Evolutionary conservation across 92 coral and sea anemone species (phyloP), one percentile per base, ranked within the genome.

Genomic region (Chrysogorgia sp.): DNA sequence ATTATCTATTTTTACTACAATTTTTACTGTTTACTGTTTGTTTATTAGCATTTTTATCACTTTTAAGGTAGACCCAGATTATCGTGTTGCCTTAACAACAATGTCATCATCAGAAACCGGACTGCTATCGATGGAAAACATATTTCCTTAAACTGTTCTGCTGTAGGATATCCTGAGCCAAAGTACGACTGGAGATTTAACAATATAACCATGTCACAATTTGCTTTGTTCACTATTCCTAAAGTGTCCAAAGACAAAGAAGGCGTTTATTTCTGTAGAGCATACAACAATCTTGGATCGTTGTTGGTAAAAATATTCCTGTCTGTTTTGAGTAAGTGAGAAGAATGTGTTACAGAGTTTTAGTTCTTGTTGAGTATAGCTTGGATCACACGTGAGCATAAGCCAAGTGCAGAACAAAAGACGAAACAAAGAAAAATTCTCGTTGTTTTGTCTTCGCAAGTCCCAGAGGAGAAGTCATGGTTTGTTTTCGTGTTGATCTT

Each of bases 181-280:
- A 28, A 34, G 13, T 72, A 72, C 32, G 43, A 35, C 20, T 72
- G 79, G 79, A 33, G 28, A 55, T 72, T 72, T 20, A 37, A 55
- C n/a, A 72, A 72, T 37, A 55, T 19, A 19, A 53, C 66, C 40
- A 25, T 53, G 17, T 56, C 63, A 45, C 58, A 22, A 8, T 21
- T 8, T 22, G 0, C 63, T 19, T 47, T 72, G 1, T 56, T 72
- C n/a, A 72, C 65, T n/a, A 53, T 72, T 21, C 28, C 47, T 0
- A 56, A 29, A 15, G 30, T 56, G 0, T 72, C 79, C 31, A 52
- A 20, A 25, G 22, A 7, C 20, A 32, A 55, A 20, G 65, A 53
- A 53, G 98, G 98, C 7, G 77, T 47, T 15, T 94, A 91, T 76
- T 74, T 72, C 9, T 94, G 98, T 43, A 33, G 21, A 22, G 97